Evolutionary conservation across 2,888 invertebrate species (phyloP), one percentile per base, ranked within the genome.

Genomic region (Hydriomena furcata): DNA sequence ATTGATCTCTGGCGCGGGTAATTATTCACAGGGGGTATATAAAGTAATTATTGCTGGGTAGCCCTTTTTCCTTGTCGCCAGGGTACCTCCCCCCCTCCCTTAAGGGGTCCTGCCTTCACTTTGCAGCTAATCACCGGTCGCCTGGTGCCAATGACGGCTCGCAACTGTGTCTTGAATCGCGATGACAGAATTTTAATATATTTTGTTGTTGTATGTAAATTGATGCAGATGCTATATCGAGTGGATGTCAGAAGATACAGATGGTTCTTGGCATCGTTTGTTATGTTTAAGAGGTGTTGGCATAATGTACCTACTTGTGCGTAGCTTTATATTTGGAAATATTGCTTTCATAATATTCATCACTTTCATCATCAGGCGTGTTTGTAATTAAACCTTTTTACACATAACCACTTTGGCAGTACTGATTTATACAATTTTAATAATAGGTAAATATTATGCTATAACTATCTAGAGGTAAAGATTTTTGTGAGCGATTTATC

Each of bases 111-210:
- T 32, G 34, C 63, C 63, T 58, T 60, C 57, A 62, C 47, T 47
- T 51, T 55, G 53, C 44, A 68, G 76, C 82, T 86, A 87, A 87
- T 87, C 87, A 84, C 82, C 79, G 70, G 71, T 71, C 73, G 76
- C 83, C 87, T 76, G 88, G 84, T 90, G 89, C 68, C 84, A 66
- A 79, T 88, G 89, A 88, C 89, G 83, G 75, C 76, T 80, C 79
- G 76, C 82, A 79, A 82, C 83, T 83, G 82, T 75, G 79, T 83
- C 83, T 84, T 83, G 80, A 75, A 79, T 78, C 73, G 73, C 73
- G 83, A 76, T 87, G 87, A 87, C 89, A 88, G 87, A 65, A 83
- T 89, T 89, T 89, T 89, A 89, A 89, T 89, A 88, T 87, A 86
- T 86, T 85, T 84, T 79, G 79, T 74, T 81, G 84, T 79, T 76